These are phyloP conservation scores for Papilio helenus DNA, from an alignment of 1,140 invertebrate genomes.

Conservation along the genomic window DNA sequence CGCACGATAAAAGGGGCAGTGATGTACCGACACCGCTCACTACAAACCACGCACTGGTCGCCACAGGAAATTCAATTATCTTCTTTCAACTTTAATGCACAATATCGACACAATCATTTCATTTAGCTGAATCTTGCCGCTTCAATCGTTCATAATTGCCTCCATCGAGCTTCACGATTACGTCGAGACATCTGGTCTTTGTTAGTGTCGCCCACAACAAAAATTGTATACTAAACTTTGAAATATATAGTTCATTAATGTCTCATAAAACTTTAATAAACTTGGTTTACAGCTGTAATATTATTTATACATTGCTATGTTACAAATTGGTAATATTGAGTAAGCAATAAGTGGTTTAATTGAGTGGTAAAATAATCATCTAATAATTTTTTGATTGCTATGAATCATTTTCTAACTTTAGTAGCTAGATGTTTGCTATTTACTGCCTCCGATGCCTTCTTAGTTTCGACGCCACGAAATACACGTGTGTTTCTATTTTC, in stretches of 20 bases:
- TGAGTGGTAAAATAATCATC: slow-evolving; percentile 11
- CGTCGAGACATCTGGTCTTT: slow-evolving; percentile 46
- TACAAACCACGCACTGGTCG: slow-evolving; percentile 65
- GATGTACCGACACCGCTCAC: slow-evolving; percentile 55
- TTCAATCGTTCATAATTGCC: slow-evolving; percentile 71
- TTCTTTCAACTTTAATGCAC: slow-evolving; percentile 77
- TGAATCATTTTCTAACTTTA: neutral
- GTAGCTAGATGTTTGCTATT: neutral
- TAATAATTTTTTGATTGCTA: neutral
- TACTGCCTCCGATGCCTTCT: neutral
- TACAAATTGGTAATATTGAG: slow-evolving; percentile 13
- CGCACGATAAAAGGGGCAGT: slow-evolving; percentile 70
- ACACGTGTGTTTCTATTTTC: slow-evolving; percentile 24
- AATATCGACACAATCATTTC: slow-evolving; percentile 81
- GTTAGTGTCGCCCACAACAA: slow-evolving; percentile 34
- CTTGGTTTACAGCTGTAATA: slow-evolving; percentile 11
- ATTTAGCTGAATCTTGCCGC: slow-evolving; percentile 74
- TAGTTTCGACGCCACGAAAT: slow-evolving; percentile 24
- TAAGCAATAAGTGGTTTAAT: slow-evolving; percentile 18
- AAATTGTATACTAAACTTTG: slow-evolving; percentile 28
- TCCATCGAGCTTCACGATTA: slow-evolving; percentile 70
- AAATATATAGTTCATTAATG: slow-evolving; percentile 27
- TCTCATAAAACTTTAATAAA: slow-evolving; percentile 19
- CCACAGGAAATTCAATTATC: slow-evolving; percentile 81
- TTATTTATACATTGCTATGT: slow-evolving; percentile 5